phyloP scores from a whole-genome alignment of 1,140 invertebrate species.

The Zaprionus capensis region DNA sequence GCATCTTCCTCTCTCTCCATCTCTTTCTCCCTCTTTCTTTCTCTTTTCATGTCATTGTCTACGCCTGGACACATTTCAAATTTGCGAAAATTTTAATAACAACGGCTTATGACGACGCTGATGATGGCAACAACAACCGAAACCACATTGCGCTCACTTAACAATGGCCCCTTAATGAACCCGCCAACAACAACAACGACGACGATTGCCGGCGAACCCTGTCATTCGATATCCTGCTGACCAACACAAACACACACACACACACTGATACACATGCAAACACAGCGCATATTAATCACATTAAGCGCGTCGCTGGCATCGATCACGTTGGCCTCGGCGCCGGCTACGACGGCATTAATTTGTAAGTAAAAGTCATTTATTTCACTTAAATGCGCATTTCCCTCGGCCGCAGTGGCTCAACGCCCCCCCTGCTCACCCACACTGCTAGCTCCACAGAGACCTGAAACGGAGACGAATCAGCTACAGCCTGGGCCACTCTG shows the following conservation, averaged over 20 bases:
- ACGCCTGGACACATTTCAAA: slow-evolving; percentile 66
- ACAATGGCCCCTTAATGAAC: slow-evolving; percentile 78
- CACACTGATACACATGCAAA: slow-evolving; percentile 24
- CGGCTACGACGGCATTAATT: slow-evolving; percentile 95
- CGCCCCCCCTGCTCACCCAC: neutral
- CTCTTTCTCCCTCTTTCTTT: slow-evolving; percentile 17
- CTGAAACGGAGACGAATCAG: slow-evolving; percentile 1
- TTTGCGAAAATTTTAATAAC: slow-evolving; percentile 75
- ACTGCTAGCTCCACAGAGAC: neutral
- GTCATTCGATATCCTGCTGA: slow-evolving; percentile 58
- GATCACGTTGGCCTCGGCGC: slow-evolving; percentile 95
- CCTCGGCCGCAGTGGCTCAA: slow-evolving; percentile 36
- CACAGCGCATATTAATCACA: slow-evolving; percentile 96
- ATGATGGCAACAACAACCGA: slow-evolving; percentile 48
- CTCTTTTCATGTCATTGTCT: slow-evolving; percentile 62
- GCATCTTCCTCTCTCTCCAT: slow-evolving; percentile 21
- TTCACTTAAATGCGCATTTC: slow-evolving; percentile 79
- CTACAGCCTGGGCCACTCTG: neutral
- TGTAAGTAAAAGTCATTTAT: slow-evolving; percentile 88
- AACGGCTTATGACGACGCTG: slow-evolving; percentile 56
- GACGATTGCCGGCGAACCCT: slow-evolving; percentile 15
- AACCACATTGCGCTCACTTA: slow-evolving; percentile 39
- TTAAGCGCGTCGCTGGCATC: slow-evolving; percentile 93
- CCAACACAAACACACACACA: slow-evolving; percentile 29
- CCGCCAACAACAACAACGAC: slow-evolving; percentile 22